Evolutionary conservation across 1,140 invertebrate genomes (phyloP).

Genomic region (Euura lappo): DNA sequence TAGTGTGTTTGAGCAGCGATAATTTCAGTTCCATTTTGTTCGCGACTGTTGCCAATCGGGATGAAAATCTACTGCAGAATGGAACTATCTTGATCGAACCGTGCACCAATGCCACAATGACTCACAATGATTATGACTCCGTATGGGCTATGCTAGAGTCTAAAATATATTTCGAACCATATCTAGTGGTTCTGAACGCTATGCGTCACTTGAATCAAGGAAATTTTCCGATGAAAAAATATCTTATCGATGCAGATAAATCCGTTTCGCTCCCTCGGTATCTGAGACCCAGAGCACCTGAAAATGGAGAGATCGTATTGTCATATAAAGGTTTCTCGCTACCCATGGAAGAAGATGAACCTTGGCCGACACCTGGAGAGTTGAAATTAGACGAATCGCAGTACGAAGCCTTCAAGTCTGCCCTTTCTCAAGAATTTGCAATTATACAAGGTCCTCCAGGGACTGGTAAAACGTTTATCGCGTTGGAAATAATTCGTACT

Average conservation of each 20-base stretch:
- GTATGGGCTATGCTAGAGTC: slow-evolving; percentile 69
- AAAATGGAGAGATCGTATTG: slow-evolving; percentile 35
- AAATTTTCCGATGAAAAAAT: slow-evolving; percentile 38
- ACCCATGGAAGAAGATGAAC: not conserved
- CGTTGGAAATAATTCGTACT: slow-evolving; percentile 68
- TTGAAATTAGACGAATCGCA: slow-evolving; percentile 66
- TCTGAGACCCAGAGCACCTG: not conserved
- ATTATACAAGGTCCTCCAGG: slow-evolving; percentile 68
- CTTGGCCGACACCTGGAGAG: slow-evolving; percentile 35
- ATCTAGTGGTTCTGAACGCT: slow-evolving; percentile 68
- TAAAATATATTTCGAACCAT: slow-evolving; percentile 74
- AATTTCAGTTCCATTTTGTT: slow-evolving; percentile 57
- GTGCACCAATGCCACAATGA: slow-evolving; percentile 49
- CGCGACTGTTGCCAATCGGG: slow-evolving; percentile 54
- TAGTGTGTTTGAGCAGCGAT: slow-evolving; percentile 60
- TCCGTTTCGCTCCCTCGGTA: not conserved
- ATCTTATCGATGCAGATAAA: not conserved
- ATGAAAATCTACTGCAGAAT: slow-evolving; percentile 51
- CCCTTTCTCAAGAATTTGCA: slow-evolving; percentile 68
- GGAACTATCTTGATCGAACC: slow-evolving; percentile 62
- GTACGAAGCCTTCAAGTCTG: slow-evolving; percentile 63
- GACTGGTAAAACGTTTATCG: slow-evolving; percentile 84
- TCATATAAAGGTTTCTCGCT: not conserved
- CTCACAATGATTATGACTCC: slow-evolving; percentile 38
- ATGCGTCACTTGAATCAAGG: slow-evolving; percentile 62